A percentile compares a stretch with the other conserved stretches of the same genome.
Evolutionary conservation across 2,888 invertebrate genomes (phyloP).

Genomic region (Acleris laterana): DNA sequence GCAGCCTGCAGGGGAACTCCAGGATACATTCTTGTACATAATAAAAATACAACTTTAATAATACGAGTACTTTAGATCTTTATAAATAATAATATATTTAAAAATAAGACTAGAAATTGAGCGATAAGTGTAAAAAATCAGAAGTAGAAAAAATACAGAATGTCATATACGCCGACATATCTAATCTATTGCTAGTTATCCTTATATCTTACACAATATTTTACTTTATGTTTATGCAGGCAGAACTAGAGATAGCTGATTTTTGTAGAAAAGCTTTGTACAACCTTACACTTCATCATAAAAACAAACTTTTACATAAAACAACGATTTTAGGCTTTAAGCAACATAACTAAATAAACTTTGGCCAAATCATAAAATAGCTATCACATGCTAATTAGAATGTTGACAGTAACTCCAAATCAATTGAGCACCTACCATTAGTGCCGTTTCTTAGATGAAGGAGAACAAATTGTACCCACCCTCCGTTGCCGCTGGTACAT

Average conservation of each 20-base stretch:
- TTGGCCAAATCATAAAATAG: conserved; percentile 62
- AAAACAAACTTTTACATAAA: conserved; percentile 3
- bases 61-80: neutral
- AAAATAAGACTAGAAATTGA: conserved; percentile 70
- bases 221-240: conserved; percentile 7
- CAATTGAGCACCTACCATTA: too few species aligned
- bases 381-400: conserved; percentile 64
- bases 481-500: too few species aligned
- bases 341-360: conserved; percentile 56
- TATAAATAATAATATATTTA: conserved; percentile 19
- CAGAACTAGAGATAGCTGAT: too few species aligned
- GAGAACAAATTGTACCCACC: too few species aligned
- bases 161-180: conserved; percentile 48
- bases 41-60: too few species aligned
- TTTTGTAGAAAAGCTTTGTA: neutral
- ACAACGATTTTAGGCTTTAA: conserved; percentile 17
- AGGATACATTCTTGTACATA: too few species aligned
- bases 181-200: conserved; percentile 35
- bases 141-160: conserved; percentile 45
- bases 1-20: too few species aligned
- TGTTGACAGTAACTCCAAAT: conserved; percentile 28
- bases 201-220: conserved; percentile 31
- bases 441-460: too few species aligned
- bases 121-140: conserved; percentile 54
- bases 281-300: neutral